Percentiles rank a stretch among this genome's conserved stretches.
Evolutionary conservation across 2,888 invertebrate species (phyloP).

Genomic region (Alentia gelatinosa): DNA sequence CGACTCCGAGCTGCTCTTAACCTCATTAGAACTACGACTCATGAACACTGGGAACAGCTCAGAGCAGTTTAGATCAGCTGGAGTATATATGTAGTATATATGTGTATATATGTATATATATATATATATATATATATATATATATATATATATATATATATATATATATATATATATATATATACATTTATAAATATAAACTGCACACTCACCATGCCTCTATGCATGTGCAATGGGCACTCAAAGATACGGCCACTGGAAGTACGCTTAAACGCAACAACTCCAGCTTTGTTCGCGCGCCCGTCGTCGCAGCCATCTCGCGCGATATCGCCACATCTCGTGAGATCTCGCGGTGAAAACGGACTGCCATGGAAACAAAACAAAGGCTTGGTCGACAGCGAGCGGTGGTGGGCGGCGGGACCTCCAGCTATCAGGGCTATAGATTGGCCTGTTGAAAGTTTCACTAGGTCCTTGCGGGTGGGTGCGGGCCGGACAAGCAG

Average conservation of each 20-base stretch:
- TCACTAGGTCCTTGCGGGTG: neutral
- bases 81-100: too few relatives aligned
- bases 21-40: neutral
- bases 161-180: too few relatives aligned
- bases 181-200: too few relatives aligned
- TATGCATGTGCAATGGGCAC: neutral
- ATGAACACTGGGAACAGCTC: neutral
- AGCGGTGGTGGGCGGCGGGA: neutral
- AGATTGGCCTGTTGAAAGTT: constrained; percentile 27
- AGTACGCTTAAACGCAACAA: neutral
- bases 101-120: too few relatives aligned
- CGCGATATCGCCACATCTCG: constrained; percentile 20
- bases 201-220: neutral
- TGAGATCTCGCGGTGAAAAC: neutral
- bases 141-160: too few relatives aligned
- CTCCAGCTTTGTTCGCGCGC: neutral
- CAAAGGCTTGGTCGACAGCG: neutral
- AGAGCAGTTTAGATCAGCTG: too few relatives aligned
- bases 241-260: neutral
- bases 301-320: constrained; percentile 17
- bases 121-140: too few relatives aligned
- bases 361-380: constrained; percentile 9
- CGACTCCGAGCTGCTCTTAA: neutral
- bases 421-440: neutral
- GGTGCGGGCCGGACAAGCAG: neutral